These are phyloP conservation scores for Hyles euphorbiae DNA, from an alignment of 1,140 invertebrate genomes.

Conservation along the genomic window DNA sequence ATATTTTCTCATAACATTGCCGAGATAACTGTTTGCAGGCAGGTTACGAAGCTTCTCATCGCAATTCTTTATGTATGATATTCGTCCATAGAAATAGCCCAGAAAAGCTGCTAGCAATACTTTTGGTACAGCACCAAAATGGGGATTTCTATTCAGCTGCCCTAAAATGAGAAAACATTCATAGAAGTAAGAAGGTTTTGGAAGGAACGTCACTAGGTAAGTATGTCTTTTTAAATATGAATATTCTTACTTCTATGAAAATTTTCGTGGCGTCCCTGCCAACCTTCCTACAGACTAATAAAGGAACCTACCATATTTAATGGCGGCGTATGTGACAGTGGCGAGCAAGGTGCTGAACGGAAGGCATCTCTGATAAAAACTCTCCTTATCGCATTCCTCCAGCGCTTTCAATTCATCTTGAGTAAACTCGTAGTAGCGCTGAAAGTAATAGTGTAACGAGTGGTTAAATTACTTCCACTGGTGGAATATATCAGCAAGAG, in stretches of 20 bases:
- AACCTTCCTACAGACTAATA: slow-evolving; percentile 4
- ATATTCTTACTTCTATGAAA: slow-evolving; percentile 65
- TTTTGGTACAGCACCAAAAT: slow-evolving; percentile 54
- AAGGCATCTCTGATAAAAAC: slow-evolving; percentile 60
- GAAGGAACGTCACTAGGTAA: slow-evolving; percentile 32
- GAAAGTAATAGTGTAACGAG: slow-evolving; percentile 13
- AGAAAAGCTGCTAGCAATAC: slow-evolving; percentile 34
- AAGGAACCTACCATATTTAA: slow-evolving; percentile 44
- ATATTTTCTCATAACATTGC: slow-evolving; percentile 48
- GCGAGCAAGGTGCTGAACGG: slow-evolving; percentile 55
- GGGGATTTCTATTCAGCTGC: slow-evolving; percentile 35
- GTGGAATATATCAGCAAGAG: no score
- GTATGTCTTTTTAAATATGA: slow-evolving; percentile 11
- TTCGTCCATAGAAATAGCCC: slow-evolving; percentile 45
- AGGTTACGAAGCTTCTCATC: slow-evolving; percentile 42
- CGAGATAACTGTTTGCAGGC: slow-evolving; percentile 42
- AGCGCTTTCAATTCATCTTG: slow-evolving; percentile 58
- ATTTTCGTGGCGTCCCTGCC: slow-evolving; percentile 45
- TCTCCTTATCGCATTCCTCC: slow-evolving; percentile 66
- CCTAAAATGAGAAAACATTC: slow-evolving; percentile 66
- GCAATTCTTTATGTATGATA: slow-evolving; percentile 40
- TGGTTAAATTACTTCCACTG: no score
- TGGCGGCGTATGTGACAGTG: slow-evolving; percentile 45
- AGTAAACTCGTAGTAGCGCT: slow-evolving; percentile 66
- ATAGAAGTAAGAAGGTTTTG: slow-evolving; percentile 60